Evolutionary conservation across 2,888 invertebrate species (phyloP).

Genomic region (Gibbula magus): DNA sequence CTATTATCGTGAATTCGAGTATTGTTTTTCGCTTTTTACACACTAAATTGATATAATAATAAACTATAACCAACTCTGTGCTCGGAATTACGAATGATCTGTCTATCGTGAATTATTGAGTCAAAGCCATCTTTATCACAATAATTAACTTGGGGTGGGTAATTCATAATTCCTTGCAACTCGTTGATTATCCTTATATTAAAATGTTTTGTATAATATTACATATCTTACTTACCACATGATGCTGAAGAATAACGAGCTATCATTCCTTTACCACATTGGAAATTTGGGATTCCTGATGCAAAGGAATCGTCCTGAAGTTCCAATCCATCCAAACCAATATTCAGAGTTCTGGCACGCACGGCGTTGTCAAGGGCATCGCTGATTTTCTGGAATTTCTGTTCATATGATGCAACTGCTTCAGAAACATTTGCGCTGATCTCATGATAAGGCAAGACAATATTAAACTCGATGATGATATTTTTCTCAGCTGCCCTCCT

Average conservation of each 20-base stretch:
- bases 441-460: conserved; percentile 27
- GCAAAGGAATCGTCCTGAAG: conserved; percentile 33
- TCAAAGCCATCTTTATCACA: too few relatives aligned
- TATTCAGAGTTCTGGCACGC: conserved; percentile 32
- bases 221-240: not conserved
- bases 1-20: too few relatives aligned
- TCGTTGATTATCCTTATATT: not conserved
- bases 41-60: too few relatives aligned
- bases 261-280: conserved; percentile 22
- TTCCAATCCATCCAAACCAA: conserved; percentile 23
- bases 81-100: too few relatives aligned
- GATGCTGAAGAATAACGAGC: not conserved
- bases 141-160: too few relatives aligned
- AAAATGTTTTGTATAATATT: not conserved
- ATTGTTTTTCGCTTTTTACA: too few relatives aligned
- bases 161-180: too few relatives aligned
- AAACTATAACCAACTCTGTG: too few relatives aligned
- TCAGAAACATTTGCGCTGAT: not conserved
- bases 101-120: too few relatives aligned
- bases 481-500: not conserved
- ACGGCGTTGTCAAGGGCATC: conserved; percentile 33
- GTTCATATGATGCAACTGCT: conserved; percentile 13
- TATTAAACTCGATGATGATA: conserved; percentile 2
- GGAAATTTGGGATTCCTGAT: conserved; percentile 19
- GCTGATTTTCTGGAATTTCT: conserved; percentile 29